Base-by-base conservation (phyloP, 2,888 invertebrate species). In the Eubasilissa splendida region DNA sequence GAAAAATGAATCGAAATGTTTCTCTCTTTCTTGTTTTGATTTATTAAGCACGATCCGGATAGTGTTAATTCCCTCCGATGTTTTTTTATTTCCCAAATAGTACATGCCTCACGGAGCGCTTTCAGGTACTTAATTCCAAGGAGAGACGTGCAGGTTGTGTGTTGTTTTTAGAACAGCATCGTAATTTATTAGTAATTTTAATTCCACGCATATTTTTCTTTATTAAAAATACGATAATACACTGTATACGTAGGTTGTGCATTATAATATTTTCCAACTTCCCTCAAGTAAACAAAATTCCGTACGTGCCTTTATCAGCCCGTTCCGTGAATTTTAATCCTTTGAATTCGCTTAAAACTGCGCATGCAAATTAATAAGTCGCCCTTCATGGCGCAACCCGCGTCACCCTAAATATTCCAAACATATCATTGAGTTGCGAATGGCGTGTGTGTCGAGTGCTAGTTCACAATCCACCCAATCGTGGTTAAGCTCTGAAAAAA, bases 351-450 rank as follows among this genome's bases (percentile, higher is more conserved):
- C 11, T 33, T 73, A 73, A 73, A 73, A 56, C 71, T 33, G 56
- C 56, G 71, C 56, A 12, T 73, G 56, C 42, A 73, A 73, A 58
- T 73, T 73, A 73, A 71, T 56, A 58, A 31, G 42, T 11, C n/a
- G 33, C 71, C 58, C 54, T 56, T 42, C 58, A 42, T 73, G n/a
- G 54, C 54, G 11, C 33, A 31, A 77, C 79, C 79, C 76, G 71
- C 81, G 68, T 75, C 76, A 68, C 68, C 60, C 81, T 14, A 59
- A 59, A 60, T 60, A 71, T 71, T 54, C 50, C 59, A 70, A 71
- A 75, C 33, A 22, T 76, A 76, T 42, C 42, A 42, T 79, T 66
- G 74, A 66, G 63, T 58, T 54, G 81, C 76, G 79, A 71, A 81
- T 76, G 81, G 56, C 50, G 10, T 33, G 71, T 71, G 65, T 80